phyloP scores from a whole-genome alignment of 2,888 invertebrate genomes.

The Lycia hirtaria region DNA sequence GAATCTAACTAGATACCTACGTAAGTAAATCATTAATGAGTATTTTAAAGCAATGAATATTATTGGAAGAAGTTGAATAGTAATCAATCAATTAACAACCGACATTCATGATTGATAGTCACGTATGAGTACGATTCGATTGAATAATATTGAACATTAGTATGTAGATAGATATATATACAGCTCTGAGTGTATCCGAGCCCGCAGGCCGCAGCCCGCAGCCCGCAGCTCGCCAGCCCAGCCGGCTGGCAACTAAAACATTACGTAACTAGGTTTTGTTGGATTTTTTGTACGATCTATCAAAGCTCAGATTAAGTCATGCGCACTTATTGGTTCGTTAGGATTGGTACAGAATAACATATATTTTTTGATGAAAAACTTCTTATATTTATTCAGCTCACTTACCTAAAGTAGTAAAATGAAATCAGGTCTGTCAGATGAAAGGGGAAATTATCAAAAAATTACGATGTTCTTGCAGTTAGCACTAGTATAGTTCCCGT shows the following conservation, averaged over 20 bases:
- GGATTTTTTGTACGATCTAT: constrained; percentile 51
- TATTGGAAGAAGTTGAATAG: constrained; percentile 39
- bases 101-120: constrained; percentile 48
- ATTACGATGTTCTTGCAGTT: too few species aligned
- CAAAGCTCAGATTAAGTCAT: constrained; percentile 55
- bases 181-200: constrained; percentile 6
- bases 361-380: background rate
- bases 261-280: constrained; percentile 59
- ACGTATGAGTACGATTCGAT: constrained; percentile 41
- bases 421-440: too few species aligned
- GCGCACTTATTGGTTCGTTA: constrained; percentile 32
- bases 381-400: too few species aligned
- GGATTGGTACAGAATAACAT: constrained; percentile 19
- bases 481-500: too few species aligned
- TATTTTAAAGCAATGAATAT: constrained; percentile 30
- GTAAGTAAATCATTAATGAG: background rate
- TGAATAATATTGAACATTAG: constrained; percentile 40
- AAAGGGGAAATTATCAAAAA: background rate
- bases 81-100: constrained; percentile 40
- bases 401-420: background rate
- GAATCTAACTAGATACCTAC: too few species aligned
- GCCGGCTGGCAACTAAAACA: constrained; percentile 43
- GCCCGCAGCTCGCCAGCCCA: too few species aligned
- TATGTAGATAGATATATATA: background rate
- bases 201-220: too few species aligned